Evolutionary conservation across 2,797 vertebrate species (phyloP).

Genomic region (Spinus pinus): DNA sequence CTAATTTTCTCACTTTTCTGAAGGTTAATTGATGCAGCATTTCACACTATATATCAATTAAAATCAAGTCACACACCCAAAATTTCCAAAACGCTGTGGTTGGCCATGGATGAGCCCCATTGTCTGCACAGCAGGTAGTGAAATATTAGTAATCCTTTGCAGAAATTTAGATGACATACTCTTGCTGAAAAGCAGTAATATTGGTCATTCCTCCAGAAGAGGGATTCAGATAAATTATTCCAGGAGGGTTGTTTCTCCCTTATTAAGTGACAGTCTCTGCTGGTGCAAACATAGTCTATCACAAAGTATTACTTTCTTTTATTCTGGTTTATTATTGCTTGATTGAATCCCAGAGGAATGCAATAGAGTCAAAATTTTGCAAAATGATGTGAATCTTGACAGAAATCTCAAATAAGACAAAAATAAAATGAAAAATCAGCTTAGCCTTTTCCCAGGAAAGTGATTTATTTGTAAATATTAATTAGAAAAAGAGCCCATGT

Average conservation of each 20-base stretch:
- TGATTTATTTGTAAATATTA: constrained; percentile 43
- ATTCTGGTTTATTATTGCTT: background rate
- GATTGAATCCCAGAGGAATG: background rate
- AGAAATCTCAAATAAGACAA: background rate
- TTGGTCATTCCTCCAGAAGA: background rate
- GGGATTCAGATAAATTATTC: background rate
- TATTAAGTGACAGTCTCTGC: background rate
- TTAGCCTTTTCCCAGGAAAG: background rate
- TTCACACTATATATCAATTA: background rate
- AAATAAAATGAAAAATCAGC: background rate
- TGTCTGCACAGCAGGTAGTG: background rate
- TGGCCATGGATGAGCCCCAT: background rate
- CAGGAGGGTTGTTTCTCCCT: background rate
- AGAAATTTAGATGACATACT: background rate
- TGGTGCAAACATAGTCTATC: background rate
- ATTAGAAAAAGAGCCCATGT: background rate
- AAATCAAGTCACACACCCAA: background rate
- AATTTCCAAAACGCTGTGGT: background rate
- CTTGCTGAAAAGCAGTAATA: background rate
- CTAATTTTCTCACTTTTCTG: background rate
- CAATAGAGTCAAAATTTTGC: background rate
- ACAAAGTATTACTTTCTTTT: background rate
- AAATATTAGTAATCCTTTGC: background rate
- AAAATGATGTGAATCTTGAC: background rate
- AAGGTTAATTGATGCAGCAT: background rate